These are phyloP conservation scores for Salvator merianae DNA, from an alignment of 2,113 vertebrate species.

Conservation along the genomic window DNA sequence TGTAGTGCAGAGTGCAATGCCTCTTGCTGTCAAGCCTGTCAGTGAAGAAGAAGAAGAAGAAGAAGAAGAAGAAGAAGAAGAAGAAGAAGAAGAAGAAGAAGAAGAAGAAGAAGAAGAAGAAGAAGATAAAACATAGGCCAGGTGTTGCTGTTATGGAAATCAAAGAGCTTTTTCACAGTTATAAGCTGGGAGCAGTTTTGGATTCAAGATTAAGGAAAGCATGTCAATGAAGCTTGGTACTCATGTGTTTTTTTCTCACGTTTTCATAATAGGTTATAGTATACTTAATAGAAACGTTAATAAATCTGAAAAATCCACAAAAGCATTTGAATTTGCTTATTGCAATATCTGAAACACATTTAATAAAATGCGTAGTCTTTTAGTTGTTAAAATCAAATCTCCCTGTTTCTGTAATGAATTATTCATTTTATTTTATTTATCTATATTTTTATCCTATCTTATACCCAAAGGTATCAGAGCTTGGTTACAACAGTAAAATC, in stretches of 20 bases:
- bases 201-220: not conserved
- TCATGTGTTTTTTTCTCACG: not conserved
- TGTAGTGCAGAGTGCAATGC: not conserved
- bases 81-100: too few species aligned
- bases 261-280: not conserved
- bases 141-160: not conserved
- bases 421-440: too few species aligned
- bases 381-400: too few species aligned
- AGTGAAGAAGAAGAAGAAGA: too few species aligned
- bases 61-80: too few species aligned
- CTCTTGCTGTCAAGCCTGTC: constrained; percentile 5
- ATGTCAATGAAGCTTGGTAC: not conserved
- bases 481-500: too few species aligned
- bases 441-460: too few species aligned
- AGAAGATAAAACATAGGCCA: not conserved
- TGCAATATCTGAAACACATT: not conserved
- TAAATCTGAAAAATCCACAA: not conserved
- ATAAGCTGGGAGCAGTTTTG: not conserved
- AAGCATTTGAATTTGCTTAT: not conserved
- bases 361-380: not conserved
- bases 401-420: too few species aligned
- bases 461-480: too few species aligned
- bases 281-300: not conserved
- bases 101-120: too few species aligned
- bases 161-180: not conserved